Percentiles rank a stretch among this genome's conserved stretches.
phyloP scores from a whole-genome alignment of 1,140 invertebrate genomes.

The Drosophila saltans region DNA sequence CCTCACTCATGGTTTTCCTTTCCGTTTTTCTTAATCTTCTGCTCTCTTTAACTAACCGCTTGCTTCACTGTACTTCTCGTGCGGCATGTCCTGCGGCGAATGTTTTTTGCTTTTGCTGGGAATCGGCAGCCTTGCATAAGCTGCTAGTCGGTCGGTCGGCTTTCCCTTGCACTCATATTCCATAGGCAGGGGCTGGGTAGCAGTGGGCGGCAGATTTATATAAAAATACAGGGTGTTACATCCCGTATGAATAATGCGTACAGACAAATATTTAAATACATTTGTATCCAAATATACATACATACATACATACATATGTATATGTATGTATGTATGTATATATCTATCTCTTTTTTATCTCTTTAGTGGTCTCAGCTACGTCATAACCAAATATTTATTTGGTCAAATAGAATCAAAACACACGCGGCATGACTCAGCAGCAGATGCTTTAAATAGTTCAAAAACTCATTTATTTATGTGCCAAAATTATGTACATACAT shows the following conservation, averaged over 20 bases:
- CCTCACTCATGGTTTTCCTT: slow-evolving; percentile 29
- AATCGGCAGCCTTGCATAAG: slow-evolving; percentile 53
- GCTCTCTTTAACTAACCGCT: not conserved
- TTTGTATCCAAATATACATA: no score
- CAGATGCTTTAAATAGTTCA: slow-evolving; percentile 63
- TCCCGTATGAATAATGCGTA: not conserved
- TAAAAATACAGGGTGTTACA: slow-evolving; percentile 17
- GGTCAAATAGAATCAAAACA: slow-evolving; percentile 31
- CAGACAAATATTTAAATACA: not conserved
- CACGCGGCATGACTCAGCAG: slow-evolving; percentile 70
- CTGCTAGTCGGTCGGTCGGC: slow-evolving; percentile 44
- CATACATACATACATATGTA: no score
- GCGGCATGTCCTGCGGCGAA: slow-evolving; percentile 46
- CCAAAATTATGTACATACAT: slow-evolving; percentile 50
- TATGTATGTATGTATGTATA: no score
- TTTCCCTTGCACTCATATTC: slow-evolving; percentile 48
- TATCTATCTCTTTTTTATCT: not conserved
- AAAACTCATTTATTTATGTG: slow-evolving; percentile 59
- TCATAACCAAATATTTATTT: slow-evolving; percentile 41
- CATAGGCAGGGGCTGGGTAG: not conserved
- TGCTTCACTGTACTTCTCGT: slow-evolving; percentile 28
- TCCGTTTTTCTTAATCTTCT: slow-evolving; percentile 41
- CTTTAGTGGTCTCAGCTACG: slow-evolving; percentile 31
- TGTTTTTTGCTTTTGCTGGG: slow-evolving; percentile 50
- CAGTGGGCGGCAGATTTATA: not conserved